A percentile compares a stretch with the other conserved stretches of the same genome.
Conservation (phyloP, 1,140 invertebrate genomes). For the Cryptotermes secundus region DNA sequence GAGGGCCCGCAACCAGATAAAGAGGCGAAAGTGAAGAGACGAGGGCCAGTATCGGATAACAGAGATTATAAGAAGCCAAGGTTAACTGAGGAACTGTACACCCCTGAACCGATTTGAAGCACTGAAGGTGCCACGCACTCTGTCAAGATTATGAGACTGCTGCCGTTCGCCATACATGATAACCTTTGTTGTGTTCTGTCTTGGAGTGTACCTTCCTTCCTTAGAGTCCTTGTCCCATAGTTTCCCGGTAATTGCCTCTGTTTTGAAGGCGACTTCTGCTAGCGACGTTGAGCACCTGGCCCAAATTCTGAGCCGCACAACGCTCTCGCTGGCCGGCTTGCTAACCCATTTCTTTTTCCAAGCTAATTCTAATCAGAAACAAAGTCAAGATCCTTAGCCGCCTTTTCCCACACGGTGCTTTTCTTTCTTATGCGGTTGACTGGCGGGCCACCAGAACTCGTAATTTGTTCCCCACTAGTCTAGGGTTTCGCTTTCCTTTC, state of each 20-base stretch:
- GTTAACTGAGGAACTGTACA: too few species aligned
- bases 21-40: too few species aligned
- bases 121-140: too few species aligned
- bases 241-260: slow-evolving; percentile 1
- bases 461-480: not conserved
- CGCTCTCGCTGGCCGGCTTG: not conserved
- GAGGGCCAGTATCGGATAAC: too few species aligned
- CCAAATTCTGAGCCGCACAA: not conserved
- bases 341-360: slow-evolving; percentile 5
- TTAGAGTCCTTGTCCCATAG: not conserved
- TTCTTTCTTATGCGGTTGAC: not conserved
- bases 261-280: slow-evolving; percentile 5
- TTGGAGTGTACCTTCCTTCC: not conserved
- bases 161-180: too few species aligned
- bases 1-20: too few species aligned
- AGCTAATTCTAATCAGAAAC: slow-evolving; percentile 13
- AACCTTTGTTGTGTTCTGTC: not conserved
- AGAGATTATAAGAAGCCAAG: too few species aligned
- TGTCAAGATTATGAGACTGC: too few species aligned
- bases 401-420: not conserved
- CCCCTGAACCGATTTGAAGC: too few species aligned
- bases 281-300: not conserved
- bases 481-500: not conserved
- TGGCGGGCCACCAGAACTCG: not conserved
- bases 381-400: not conserved